phyloP scores from a whole-genome alignment of 2,888 invertebrate genomes.

The Tachina grossa region DNA sequence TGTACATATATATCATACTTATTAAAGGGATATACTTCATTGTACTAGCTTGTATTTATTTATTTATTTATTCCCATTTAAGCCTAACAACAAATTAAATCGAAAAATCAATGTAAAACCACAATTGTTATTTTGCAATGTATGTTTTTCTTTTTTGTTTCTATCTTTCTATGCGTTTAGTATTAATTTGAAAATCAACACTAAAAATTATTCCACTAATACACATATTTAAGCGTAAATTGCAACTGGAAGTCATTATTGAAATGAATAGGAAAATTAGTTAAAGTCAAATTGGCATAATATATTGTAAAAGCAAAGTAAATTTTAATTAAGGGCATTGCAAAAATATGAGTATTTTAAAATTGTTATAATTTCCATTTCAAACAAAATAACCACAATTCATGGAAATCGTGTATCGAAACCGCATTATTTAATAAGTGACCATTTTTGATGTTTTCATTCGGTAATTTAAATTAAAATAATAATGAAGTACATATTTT shows the following conservation, averaged over 20 bases:
- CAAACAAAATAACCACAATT: conserved; percentile 61
- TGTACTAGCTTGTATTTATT: conserved; percentile 31
- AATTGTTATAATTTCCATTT: conserved; percentile 32
- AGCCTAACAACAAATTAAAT: conserved; percentile 65
- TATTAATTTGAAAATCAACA: conserved; percentile 34
- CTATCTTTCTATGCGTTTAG: not conserved
- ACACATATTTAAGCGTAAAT: not conserved
- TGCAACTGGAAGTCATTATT: too few relatives aligned
- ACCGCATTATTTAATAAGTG: conserved; percentile 67
- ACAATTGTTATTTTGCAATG: conserved; percentile 59
- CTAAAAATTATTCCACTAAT: not conserved
- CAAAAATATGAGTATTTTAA: conserved; percentile 13
- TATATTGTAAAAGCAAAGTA: not conserved
- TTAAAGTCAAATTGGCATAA: not conserved
- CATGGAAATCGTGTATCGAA: conserved; percentile 32
- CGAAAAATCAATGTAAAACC: conserved; percentile 69
- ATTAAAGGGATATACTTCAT: conserved; percentile 6
- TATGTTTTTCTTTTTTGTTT: not conserved
- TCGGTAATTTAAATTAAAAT: conserved; percentile 24
- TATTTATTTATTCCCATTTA: conserved; percentile 48
- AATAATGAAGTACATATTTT: not conserved
- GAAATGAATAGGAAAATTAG: not conserved
- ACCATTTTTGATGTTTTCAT: conserved; percentile 14
- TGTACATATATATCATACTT: not conserved
- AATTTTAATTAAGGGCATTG: not conserved